These are phyloP conservation scores for Tortrix viridana DNA, from an alignment of 2,888 invertebrate genomes.

Conservation along the genomic window DNA sequence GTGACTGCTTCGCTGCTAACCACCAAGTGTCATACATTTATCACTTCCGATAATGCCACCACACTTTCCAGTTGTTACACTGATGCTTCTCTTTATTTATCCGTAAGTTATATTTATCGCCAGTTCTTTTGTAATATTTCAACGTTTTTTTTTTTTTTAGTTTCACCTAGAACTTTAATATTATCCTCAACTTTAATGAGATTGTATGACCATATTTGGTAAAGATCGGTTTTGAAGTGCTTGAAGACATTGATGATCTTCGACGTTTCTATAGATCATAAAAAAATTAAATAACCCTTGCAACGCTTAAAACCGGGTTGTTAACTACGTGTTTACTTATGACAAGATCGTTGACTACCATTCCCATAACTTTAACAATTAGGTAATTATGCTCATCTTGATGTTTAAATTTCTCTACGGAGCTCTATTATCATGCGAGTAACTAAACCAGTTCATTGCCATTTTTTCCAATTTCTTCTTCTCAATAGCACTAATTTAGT, in stretches of 20 bases:
- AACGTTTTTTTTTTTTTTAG: constrained; percentile 3
- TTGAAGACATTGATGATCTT: constrained; percentile 9
- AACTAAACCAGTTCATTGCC: not conserved
- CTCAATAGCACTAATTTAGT: constrained; percentile 4
- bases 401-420: not conserved
- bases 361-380: constrained; percentile 3
- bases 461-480: not conserved
- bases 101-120: constrained; percentile 13
- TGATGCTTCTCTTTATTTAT: constrained; percentile 28
- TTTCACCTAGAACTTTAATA: constrained; percentile 23
- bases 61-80: constrained; percentile 39
- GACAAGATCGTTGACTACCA: constrained; percentile 7
- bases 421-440: not conserved
- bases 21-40: constrained; percentile 43
- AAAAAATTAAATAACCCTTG: constrained; percentile 6
- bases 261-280: not conserved
- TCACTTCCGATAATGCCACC: constrained; percentile 49
- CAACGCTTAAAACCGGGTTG: not conserved
- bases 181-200: constrained; percentile 15
- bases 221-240: constrained; percentile 11
- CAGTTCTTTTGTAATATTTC: constrained; percentile 10
- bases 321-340: not conserved
- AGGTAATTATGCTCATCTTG: constrained; percentile 6
- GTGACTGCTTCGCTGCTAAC: constrained; percentile 61
- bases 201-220: constrained; percentile 25